These are phyloP conservation scores for Ornithoptera alexandrae DNA, from an alignment of 2,888 invertebrate genomes.

Conservation along the genomic window DNA sequence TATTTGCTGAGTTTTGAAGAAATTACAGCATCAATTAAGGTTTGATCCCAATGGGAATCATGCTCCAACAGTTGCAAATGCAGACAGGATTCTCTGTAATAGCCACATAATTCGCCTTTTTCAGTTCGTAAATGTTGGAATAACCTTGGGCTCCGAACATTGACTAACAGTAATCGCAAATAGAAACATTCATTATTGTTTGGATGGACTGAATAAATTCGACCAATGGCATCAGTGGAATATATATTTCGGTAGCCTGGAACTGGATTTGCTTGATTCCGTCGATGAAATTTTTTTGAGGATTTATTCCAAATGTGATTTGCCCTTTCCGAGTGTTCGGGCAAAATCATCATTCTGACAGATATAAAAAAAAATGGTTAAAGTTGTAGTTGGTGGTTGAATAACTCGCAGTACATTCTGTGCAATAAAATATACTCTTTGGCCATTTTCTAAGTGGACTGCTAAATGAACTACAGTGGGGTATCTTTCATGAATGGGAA, in stretches of 20 bases:
- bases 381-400: conserved; percentile 36
- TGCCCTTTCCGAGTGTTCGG: conserved; percentile 37
- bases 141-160: conserved; percentile 38
- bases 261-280: conserved; percentile 36
- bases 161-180: conserved; percentile 27
- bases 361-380: conserved; percentile 37
- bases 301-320: conserved; percentile 37
- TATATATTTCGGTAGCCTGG: conserved; percentile 34
- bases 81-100: neutral
- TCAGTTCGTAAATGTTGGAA: conserved; percentile 36
- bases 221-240: conserved; percentile 29
- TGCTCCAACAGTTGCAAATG: neutral
- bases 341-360: conserved; percentile 39
- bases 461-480: conserved; percentile 32
- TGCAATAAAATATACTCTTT: conserved; percentile 34
- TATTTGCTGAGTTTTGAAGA: conserved; percentile 29
- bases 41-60: neutral
- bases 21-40: conserved; percentile 13
- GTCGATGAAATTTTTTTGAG: conserved; percentile 36
- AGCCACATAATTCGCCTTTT: conserved; percentile 29
- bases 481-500: conserved; percentile 35
- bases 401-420: conserved; percentile 32
- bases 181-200: too few relatives aligned
- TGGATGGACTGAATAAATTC: too few relatives aligned
- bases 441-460: conserved; percentile 33